Conservation (phyloP, 1,140 invertebrate genomes). For the Theocolax elegans region DNA sequence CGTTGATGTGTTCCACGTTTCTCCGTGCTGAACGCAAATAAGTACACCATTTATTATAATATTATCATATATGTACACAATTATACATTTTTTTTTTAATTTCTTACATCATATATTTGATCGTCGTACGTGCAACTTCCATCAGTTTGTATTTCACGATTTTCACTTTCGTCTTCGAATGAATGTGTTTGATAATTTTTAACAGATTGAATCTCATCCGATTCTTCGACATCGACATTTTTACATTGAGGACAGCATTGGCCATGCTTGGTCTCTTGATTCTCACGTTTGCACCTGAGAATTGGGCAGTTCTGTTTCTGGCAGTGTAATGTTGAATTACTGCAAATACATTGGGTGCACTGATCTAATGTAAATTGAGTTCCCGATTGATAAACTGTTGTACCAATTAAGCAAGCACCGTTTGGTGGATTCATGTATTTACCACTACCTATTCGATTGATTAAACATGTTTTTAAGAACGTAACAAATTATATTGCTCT, state of each 20-base stretch:
- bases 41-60: slow-evolving; percentile 41
- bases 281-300: slow-evolving; percentile 2
- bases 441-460: slow-evolving; percentile 49
- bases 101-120: slow-evolving; percentile 11
- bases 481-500: no score
- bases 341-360: slow-evolving; percentile 85
- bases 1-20: slow-evolving; percentile 84
- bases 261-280: slow-evolving; percentile 1
- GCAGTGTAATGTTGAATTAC: slow-evolving; percentile 68
- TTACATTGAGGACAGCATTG: slow-evolving; percentile 23
- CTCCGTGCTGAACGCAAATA: slow-evolving; percentile 78
- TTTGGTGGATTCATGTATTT: slow-evolving; percentile 62
- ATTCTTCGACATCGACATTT: neutral
- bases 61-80: neutral
- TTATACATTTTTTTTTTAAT: no score
- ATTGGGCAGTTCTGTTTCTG: slow-evolving; percentile 16
- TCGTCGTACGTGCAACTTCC: neutral
- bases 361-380: slow-evolving; percentile 76
- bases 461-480: no score
- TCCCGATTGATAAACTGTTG: slow-evolving; percentile 72
- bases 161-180: neutral
- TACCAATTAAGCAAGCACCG: slow-evolving; percentile 77
- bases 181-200: neutral
- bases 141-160: neutral
- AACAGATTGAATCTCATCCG: neutral